A percentile compares a stretch with the other conserved stretches of the same genome.
phyloP scores from a whole-genome alignment of 2,113 vertebrate species.

The Camelus bactrianus region DNA sequence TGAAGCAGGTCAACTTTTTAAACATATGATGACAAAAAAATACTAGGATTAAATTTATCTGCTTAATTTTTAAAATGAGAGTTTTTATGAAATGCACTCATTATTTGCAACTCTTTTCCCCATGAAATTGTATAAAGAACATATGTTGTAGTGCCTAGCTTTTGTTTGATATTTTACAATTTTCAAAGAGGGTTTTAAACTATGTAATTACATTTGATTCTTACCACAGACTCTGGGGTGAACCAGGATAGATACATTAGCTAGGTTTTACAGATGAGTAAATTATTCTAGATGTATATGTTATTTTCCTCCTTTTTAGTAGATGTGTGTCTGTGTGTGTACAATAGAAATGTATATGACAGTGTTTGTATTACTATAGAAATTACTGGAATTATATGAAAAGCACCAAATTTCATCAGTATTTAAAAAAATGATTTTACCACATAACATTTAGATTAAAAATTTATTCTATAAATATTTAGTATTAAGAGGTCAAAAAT shows the following conservation, averaged over 20 bases:
- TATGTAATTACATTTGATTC: background rate
- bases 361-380: background rate
- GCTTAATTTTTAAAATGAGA: background rate
- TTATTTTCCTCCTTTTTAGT: constrained; percentile 10
- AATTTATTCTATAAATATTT: background rate
- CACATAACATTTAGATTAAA: constrained; percentile 33
- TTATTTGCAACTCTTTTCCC: background rate
- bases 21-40: background rate
- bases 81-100: background rate
- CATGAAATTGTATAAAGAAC: background rate
- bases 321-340: background rate
- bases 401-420: constrained; percentile 20
- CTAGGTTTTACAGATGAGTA: background rate
- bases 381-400: background rate
- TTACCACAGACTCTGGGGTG: background rate
- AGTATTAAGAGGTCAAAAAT: background rate
- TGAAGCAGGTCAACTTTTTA: background rate
- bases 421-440: constrained; percentile 16
- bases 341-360: background rate
- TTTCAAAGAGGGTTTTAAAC: constrained; percentile 19
- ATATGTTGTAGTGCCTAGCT: background rate
- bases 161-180: background rate
- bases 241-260: background rate
- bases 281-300: background rate
- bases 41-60: background rate